phyloP scores from a whole-genome alignment of 2,888 invertebrate species.

The Lobophora halterata region DNA sequence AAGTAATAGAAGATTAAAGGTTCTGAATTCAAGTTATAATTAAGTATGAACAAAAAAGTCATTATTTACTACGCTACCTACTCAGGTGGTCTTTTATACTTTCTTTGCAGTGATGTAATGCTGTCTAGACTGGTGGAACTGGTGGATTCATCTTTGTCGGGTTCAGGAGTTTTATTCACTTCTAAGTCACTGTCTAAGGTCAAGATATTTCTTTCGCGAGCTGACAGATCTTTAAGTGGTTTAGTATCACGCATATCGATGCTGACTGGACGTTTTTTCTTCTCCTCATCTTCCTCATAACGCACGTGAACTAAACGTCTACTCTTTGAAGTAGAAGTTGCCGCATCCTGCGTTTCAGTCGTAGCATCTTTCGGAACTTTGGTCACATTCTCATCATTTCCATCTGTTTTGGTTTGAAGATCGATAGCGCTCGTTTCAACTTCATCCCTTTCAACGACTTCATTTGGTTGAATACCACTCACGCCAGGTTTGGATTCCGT shows the following conservation, averaged over 20 bases:
- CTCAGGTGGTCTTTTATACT: constrained; percentile 4
- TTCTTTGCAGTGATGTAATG: constrained; percentile 1
- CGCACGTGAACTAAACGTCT: constrained; percentile 25
- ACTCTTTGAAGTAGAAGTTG: constrained; percentile 22
- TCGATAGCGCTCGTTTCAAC: constrained; percentile 2
- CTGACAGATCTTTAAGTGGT: neutral
- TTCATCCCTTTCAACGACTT: neutral
- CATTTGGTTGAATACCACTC: neutral
- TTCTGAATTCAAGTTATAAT: neutral
- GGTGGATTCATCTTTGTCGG: neutral
- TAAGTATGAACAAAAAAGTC: neutral
- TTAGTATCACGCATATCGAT: neutral
- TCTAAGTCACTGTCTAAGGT: constrained; percentile 7
- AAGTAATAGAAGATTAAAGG: neutral
- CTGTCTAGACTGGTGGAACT: constrained; percentile 1
- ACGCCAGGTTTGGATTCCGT: constrained; percentile 11
- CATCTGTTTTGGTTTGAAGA: constrained; percentile 1
- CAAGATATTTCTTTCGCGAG: constrained; percentile 4
- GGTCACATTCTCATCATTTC: neutral
- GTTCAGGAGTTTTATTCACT: neutral
- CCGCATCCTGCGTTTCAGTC: constrained; percentile 1
- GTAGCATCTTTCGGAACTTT: neutral
- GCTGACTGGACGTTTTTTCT: constrained; percentile 1
- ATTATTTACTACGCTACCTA: neutral
- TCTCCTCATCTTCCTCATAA: constrained; percentile 29